Conservation (phyloP, 2,797 vertebrate species). For the Moxostoma hubbsi region DNA sequence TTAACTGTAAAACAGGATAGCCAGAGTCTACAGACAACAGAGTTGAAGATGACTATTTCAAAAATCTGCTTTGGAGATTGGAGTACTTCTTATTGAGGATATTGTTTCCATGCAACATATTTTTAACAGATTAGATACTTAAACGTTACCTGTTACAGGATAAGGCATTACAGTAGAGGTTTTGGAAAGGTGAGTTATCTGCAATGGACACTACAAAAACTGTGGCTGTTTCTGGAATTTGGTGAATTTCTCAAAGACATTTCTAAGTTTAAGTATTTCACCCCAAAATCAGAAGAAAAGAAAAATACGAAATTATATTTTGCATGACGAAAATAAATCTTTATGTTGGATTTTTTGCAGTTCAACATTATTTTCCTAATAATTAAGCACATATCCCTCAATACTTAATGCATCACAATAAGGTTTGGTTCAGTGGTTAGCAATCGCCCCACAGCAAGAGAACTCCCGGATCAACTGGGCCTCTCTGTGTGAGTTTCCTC, state of each 20-base stretch:
- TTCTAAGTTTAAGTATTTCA: neutral
- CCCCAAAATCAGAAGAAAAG: neutral
- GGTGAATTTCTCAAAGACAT: neutral
- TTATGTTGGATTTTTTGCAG: neutral
- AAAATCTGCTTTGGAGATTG: neutral
- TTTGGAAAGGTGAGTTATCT: neutral
- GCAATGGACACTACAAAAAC: slow-evolving; percentile 9
- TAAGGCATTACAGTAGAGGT: neutral
- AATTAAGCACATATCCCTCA: neutral
- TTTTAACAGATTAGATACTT: neutral
- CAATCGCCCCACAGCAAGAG: too few relatives aligned
- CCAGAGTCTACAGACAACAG: neutral
- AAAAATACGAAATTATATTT: neutral
- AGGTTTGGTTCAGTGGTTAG: too few relatives aligned
- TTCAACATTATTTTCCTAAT: neutral
- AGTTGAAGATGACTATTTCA: neutral
- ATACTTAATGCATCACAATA: too few relatives aligned
- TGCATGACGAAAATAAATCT: neutral
- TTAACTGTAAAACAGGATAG: neutral
- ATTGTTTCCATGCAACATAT: neutral
- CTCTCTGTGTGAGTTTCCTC: too few relatives aligned
- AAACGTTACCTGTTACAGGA: neutral
- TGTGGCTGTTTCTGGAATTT: neutral
- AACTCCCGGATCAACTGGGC: too few relatives aligned
- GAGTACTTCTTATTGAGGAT: neutral